Evolutionary conservation across 2,113 vertebrate species (phyloP), one percentile per base, ranked within the genome.

Genomic region (Aptenodytes forsteri): DNA sequence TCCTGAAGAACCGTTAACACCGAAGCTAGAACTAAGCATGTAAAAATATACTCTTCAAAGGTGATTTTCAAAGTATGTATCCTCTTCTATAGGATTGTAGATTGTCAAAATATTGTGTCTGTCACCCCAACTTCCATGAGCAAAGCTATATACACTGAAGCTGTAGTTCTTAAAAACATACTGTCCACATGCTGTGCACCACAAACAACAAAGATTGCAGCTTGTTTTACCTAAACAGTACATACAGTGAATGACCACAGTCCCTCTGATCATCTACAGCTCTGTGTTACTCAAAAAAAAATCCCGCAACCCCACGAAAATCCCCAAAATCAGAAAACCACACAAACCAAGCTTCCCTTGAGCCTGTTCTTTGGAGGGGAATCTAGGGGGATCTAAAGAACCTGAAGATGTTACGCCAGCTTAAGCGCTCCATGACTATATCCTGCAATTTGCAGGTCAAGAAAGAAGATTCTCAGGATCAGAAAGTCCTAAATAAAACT

Each of bases 231-330:
- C 73, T 30, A 10, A 82, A 18, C 8, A n/a, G 44, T 10, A 40
- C 27, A 11, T 2, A 16, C 7, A 26, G 4, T 2, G 23, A 79
- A 64, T 9, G 13, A 58, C 2, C 2, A 2, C 5, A 4, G 58
- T 3, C 38, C 62, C 56, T 58, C 70, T 82, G 10, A 49, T 49
- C 55, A 73, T 1, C 65, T 58, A 36, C 38, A 79, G 55, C 55
- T 64, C 40, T 36, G 11, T 13, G 32, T 16, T 30, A 75, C 44
- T 46, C n/a, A 50, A 25, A 69, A 89, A 46, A 73, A 42, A 25
- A 0, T 12, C 46, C 34, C 1, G 1, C 6, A 59, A 46, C 5
- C 46, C 47, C 46, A 50, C 3, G 4, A 66, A 58, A 66, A 10
- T 2, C 6, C 25, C 49, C 20, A 4, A 58, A 73, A 61, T 32